Conservation (phyloP, 2,797 vertebrate species). For the Myripristis murdjan region DNA sequence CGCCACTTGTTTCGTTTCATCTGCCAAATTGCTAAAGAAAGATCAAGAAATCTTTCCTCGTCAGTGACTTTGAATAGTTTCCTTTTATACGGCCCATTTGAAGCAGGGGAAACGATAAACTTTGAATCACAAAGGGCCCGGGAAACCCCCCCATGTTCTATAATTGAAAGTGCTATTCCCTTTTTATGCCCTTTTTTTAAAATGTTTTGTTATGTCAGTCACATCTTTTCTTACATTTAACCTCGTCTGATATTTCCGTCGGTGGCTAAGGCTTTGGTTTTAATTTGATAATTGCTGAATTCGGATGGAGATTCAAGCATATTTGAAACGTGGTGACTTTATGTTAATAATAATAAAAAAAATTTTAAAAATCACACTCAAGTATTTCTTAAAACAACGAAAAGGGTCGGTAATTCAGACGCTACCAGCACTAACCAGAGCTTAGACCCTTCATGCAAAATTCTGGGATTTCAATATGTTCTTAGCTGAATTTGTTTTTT, state of each 20-base stretch:
- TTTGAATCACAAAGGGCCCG: conserved; percentile 31
- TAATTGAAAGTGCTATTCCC: conserved; percentile 2
- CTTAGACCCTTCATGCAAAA: too few species aligned
- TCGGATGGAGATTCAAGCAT: conserved; percentile 20
- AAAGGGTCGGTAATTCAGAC: too few species aligned
- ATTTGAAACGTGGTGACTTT: too few species aligned
- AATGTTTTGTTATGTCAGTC: background rate
- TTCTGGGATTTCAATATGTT: too few species aligned
- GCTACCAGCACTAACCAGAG: too few species aligned
- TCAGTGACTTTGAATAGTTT: conserved; percentile 73
- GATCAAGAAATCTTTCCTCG: conserved; percentile 65
- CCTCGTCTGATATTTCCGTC: background rate
- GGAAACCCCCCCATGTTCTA: background rate
- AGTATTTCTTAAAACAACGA: too few species aligned
- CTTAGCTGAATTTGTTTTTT: too few species aligned
- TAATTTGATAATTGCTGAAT: background rate
- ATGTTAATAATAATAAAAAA: too few species aligned
- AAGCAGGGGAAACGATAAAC: conserved; percentile 56
- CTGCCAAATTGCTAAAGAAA: conserved; percentile 67
- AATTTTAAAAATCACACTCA: too few species aligned
- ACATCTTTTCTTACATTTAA: background rate
- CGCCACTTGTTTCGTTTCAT: conserved; percentile 81
- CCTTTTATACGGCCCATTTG: conserved; percentile 74
- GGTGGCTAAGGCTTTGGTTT: background rate
- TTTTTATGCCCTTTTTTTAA: background rate